Base-by-base conservation (phyloP, 2,888 invertebrate species). In the Uropetala carovei region DNA sequence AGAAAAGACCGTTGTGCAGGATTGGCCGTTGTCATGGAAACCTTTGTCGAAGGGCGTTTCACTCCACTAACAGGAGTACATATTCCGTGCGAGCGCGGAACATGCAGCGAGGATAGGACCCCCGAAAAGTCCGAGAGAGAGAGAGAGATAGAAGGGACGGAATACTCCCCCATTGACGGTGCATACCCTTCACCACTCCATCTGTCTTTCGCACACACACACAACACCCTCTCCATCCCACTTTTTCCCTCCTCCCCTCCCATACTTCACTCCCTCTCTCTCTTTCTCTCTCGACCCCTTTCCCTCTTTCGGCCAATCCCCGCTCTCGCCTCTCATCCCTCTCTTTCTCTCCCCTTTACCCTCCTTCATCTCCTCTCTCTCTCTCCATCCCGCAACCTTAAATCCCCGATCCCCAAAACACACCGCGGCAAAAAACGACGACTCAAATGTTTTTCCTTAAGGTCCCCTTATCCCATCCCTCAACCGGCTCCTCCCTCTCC, bases 1-100 rank as follows among this genome's bases (percentile, higher is more conserved):
- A 11, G 27, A 18, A 75, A 0, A 27, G 75, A 10, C 22, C 22
- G 11, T 22, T 27, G 75, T 14, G 22, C 75, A 22, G 75, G 75
- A 75, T 75, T 75, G 75, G 75, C 75, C 75, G 75, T 75, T 75
- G 75, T 75, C 75, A 75, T 75, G 75, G 75, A 13, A 75, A 75
- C 75, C 75, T 75, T 75, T 22, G 75, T 75, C 27, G 75, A 10
- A 27, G 75, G 27, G 22, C 75, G 22, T 75, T 75, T 75, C 75
- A 22, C 75, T 75, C 75, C 75, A 75, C 75, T 75, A 75, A 75
- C 75, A 75, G 75, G 11, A 75, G 75, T 75, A 75, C 75, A 75
- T 75, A 75, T 75, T 75, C 75, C 75, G 43, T 43, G 43, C 43
- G 43, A 43, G 43, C 43, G 75, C 75, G 22, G 75, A 75, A 75